phyloP scores from a whole-genome alignment of 2,113 vertebrate species.

The Nycticryphes semicollaris region DNA sequence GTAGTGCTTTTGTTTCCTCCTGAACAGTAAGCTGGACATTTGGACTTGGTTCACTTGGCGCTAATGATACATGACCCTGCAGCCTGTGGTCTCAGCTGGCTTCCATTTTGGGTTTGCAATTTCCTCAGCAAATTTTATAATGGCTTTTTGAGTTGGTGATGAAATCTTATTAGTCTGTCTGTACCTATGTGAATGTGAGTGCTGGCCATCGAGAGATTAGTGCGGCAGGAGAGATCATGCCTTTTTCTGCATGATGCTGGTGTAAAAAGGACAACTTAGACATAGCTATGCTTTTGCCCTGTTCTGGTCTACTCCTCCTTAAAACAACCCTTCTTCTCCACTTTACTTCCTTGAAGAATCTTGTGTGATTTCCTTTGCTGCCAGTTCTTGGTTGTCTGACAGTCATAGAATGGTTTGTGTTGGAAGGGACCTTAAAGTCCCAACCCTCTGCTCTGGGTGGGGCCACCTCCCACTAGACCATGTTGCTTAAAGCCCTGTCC shows the following conservation, averaged over 20 bases:
- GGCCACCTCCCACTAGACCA: not conserved
- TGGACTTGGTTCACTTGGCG: constrained; percentile 49
- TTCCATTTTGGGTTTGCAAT: constrained; percentile 48
- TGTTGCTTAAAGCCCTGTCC: not conserved
- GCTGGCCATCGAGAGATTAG: not conserved
- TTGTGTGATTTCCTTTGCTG: not conserved
- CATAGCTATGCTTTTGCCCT: not conserved
- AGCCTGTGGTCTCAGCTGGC: constrained; percentile 54
- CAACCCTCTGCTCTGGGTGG: not conserved
- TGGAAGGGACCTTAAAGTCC: not conserved
- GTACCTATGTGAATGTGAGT: not conserved
- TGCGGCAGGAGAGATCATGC: fast-evolving
- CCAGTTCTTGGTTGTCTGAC: not conserved
- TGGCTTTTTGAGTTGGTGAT: constrained; percentile 44
- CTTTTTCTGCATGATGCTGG: not conserved
- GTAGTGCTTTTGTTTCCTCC: constrained; percentile 50
- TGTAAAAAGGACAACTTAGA: not conserved
- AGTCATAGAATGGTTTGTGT: not conserved
- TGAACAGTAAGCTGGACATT: constrained; percentile 47
- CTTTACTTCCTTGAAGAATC: not conserved
- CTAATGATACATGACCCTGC: constrained; percentile 51
- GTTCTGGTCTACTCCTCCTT: not conserved
- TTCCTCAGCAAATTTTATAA: constrained; percentile 55
- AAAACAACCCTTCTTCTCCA: not conserved
- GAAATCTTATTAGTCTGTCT: constrained; percentile 12